phyloP scores from a whole-genome alignment of 2,888 invertebrate genomes.

The Tanypteryx hageni region DNA sequence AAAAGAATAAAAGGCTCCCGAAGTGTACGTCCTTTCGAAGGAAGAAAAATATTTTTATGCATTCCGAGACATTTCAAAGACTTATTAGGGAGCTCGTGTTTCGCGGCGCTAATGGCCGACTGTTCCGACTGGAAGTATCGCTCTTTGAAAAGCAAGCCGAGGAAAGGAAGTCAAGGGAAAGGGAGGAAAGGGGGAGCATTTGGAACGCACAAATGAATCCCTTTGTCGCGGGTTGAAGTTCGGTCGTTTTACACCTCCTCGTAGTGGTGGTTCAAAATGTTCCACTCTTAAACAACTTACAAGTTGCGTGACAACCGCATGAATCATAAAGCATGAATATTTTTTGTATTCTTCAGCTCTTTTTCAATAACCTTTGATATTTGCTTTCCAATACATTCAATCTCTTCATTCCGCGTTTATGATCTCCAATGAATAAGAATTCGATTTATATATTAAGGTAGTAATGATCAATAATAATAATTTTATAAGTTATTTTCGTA shows the following conservation, averaged over 20 bases:
- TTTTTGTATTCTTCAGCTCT: no score
- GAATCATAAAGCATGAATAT: not conserved
- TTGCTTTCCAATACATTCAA: no score
- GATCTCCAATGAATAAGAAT: no score
- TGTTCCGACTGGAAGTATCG: slow-evolving; percentile 16
- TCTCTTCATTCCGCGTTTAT: no score
- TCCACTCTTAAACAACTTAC: not conserved
- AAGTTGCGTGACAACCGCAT: not conserved
- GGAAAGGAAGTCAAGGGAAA: no score
- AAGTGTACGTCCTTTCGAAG: not conserved
- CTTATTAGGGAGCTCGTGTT: not conserved
- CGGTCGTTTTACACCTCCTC: not conserved
- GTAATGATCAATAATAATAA: no score
- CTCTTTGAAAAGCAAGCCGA: not conserved
- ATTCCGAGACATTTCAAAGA: not conserved
- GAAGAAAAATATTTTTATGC: not conserved
- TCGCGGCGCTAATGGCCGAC: not conserved
- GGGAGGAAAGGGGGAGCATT: not conserved
- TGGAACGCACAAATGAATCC: not conserved
- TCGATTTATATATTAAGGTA: no score
- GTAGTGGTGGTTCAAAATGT: not conserved
- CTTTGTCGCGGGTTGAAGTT: not conserved
- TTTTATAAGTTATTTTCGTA: no score
- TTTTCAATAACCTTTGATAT: no score
- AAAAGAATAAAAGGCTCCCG: not conserved